Evolutionary conservation across 1,140 invertebrate species (phyloP).

Genomic region (Uloborus diversus): DNA sequence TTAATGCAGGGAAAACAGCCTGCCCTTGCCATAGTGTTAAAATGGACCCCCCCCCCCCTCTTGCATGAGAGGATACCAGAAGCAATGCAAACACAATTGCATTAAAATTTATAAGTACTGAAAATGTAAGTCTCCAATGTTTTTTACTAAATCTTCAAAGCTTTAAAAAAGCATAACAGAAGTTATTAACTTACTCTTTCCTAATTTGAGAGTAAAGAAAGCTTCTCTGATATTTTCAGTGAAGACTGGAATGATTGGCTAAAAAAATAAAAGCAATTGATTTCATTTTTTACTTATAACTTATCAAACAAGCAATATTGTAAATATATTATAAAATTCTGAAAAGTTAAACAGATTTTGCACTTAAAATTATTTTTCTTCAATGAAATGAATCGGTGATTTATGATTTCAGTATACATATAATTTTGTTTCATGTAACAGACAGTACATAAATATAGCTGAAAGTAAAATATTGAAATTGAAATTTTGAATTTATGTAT

Average conservation of each 20-base stretch:
- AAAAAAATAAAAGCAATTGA: not conserved
- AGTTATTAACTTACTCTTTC: constrained; percentile 39
- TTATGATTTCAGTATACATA: not conserved
- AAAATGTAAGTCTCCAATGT: too few species aligned
- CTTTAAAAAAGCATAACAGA: not conserved
- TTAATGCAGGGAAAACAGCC: too few species aligned
- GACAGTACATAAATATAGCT: too few species aligned
- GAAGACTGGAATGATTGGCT: constrained; percentile 91
- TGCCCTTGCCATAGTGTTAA: too few species aligned
- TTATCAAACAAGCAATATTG: not conserved
- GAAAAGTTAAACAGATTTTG: not conserved
- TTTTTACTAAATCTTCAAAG: too few species aligned
- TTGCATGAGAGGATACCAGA: too few species aligned
- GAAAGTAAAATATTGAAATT: too few species aligned
- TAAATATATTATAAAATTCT: not conserved
- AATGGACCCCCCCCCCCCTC: too few species aligned
- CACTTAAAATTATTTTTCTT: not conserved
- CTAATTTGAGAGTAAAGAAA: constrained; percentile 72
- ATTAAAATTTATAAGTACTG: too few species aligned
- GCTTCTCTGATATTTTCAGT: constrained; percentile 95
- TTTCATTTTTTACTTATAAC: too few species aligned
- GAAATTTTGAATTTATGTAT: too few species aligned
- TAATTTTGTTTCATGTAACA: not conserved
- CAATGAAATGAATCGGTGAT: not conserved
- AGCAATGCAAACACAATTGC: too few species aligned